Evolutionary conservation across 2,113 vertebrate genomes (phyloP).

Genomic region (Pelodiscus sinensis): DNA sequence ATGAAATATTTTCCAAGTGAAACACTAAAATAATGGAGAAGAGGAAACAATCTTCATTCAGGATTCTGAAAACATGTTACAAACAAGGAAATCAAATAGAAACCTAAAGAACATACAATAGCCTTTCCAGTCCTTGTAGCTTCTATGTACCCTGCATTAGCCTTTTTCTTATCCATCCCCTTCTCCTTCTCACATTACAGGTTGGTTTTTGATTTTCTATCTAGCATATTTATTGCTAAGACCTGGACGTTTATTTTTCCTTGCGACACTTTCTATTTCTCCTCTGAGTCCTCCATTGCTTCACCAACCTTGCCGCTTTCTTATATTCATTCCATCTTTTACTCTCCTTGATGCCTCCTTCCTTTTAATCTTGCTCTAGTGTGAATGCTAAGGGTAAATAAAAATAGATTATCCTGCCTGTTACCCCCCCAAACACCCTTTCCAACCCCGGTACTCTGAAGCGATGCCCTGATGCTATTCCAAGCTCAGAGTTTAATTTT

Average conservation of each 20-base stretch:
- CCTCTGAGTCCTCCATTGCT: neutral
- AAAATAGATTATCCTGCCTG: neutral
- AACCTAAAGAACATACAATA: neutral
- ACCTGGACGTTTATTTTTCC: slow-evolving; percentile 7
- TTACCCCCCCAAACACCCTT: neutral
- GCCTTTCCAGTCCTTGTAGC: neutral
- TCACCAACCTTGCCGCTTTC: neutral
- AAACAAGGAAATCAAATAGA: neutral
- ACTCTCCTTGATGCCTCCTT: neutral
- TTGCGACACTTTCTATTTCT: neutral
- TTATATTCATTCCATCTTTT: neutral
- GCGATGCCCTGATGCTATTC: neutral
- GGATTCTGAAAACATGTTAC: neutral
- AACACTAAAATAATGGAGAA: neutral
- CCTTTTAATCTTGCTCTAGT: neutral
- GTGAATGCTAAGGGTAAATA: slow-evolving; percentile 29
- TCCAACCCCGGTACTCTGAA: slow-evolving; percentile 11
- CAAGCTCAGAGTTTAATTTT: neutral
- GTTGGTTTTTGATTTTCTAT: neutral
- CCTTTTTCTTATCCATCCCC: neutral
- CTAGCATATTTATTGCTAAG: neutral
- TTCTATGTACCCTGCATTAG: neutral
- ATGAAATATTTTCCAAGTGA: neutral
- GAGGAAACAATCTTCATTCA: neutral
- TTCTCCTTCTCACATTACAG: neutral